phyloP scores from a whole-genome alignment of 2,797 vertebrate genomes.

The Halcyon badia region DNA sequence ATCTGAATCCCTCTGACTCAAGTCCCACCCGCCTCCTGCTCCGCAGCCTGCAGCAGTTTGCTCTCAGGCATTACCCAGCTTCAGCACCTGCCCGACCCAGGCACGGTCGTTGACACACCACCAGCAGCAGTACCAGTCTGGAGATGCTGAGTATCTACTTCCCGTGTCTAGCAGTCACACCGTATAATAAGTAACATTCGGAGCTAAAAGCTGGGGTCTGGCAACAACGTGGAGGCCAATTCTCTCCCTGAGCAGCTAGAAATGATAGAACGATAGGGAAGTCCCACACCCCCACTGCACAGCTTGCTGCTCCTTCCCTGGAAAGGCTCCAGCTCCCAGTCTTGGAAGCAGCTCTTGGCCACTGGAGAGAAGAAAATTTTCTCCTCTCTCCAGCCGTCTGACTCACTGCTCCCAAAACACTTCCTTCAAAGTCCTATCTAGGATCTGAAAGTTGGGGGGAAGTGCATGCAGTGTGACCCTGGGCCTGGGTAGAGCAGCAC shows the following conservation, averaged over 20 bases:
- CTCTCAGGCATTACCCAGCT: background rate
- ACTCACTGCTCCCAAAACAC: background rate
- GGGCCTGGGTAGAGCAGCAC: background rate
- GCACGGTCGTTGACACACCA: fast-evolving
- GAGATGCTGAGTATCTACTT: background rate
- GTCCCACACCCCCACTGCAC: background rate
- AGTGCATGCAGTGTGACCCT: background rate
- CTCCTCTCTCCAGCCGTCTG: background rate
- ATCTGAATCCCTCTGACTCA: background rate
- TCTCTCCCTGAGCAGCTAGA: background rate
- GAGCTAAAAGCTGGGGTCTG: background rate
- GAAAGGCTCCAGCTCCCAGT: background rate
- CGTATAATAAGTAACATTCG: background rate
- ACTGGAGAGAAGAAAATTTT: background rate
- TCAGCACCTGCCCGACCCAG: background rate
- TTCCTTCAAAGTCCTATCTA: background rate
- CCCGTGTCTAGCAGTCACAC: background rate
- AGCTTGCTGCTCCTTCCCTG: background rate
- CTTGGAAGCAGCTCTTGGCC: slow-evolving; percentile 15
- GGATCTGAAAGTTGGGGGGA: background rate
- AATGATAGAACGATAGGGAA: background rate
- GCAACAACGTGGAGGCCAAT: background rate
- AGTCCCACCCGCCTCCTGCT: background rate
- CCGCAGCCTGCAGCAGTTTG: background rate
- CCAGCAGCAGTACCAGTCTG: background rate